Percentiles rank a stretch among this genome's conserved stretches.
Conservation (phyloP, 92 coral and sea anemone species). For the Virgularia gustaviana region DNA sequence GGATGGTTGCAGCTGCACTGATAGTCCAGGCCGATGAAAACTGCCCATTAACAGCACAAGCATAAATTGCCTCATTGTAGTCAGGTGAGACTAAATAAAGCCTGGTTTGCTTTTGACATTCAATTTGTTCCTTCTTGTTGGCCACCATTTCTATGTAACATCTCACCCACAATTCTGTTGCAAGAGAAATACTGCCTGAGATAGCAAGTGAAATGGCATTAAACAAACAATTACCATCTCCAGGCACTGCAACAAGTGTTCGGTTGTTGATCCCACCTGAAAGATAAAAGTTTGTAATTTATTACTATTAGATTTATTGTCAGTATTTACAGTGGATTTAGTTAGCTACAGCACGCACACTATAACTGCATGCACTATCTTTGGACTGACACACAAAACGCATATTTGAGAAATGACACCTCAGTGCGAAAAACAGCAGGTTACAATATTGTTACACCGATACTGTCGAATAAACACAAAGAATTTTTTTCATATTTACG, state of each 20-base stretch:
- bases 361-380: no score
- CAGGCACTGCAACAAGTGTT: constrained; percentile 5
- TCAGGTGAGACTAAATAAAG: background rate
- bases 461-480: no score
- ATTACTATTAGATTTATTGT: no score
- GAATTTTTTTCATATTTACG: no score
- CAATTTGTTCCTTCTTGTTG: background rate
- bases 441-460: no score
- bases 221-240: constrained; percentile 5
- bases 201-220: constrained; percentile 9
- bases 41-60: background rate
- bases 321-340: no score
- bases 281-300: background rate
- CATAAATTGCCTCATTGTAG: background rate
- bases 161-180: constrained; percentile 12
- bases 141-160: background rate
- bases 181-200: background rate
- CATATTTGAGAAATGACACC: no score
- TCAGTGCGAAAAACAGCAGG: no score
- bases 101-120: background rate
- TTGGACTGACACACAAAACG: no score
- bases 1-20: constrained; percentile 6
- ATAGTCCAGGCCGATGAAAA: constrained; percentile 17
- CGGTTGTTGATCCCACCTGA: background rate
- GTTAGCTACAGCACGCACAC: no score